phyloP scores from a whole-genome alignment of 2,888 invertebrate genomes.

The Barypeithes pellucidus region DNA sequence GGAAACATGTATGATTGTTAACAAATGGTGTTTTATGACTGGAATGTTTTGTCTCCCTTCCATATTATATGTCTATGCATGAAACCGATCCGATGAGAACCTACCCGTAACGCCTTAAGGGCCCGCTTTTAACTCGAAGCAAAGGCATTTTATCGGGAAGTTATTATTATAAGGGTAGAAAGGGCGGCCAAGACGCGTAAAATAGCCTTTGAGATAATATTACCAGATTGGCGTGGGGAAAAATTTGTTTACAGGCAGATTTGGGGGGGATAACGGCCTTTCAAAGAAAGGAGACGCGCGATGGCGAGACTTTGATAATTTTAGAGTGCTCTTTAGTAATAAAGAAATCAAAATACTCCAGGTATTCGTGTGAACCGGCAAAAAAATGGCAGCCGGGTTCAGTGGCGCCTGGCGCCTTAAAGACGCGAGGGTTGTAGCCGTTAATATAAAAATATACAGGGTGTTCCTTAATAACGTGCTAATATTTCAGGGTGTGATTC shows the following conservation, averaged over 20 bases:
- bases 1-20: too few species aligned
- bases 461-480: too few species aligned
- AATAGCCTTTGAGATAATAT: constrained; percentile 43
- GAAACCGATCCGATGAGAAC: constrained; percentile 14
- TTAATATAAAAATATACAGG: too few species aligned
- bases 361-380: too few species aligned
- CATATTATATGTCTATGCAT: background rate
- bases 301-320: constrained; percentile 16
- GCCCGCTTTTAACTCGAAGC: constrained; percentile 22
- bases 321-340: background rate
- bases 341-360: background rate
- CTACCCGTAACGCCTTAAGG: constrained; percentile 11
- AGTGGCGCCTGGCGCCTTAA: too few species aligned
- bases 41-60: too few species aligned
- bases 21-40: too few species aligned
- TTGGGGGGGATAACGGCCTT: constrained; percentile 19
- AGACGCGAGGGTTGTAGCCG: too few species aligned
- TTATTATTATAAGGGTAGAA: constrained; percentile 37
- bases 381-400: too few species aligned
- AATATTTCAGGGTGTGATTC: too few species aligned
- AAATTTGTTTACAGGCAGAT: constrained; percentile 40
- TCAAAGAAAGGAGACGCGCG: background rate
- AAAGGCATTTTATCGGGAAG: constrained; percentile 34
- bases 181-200: constrained; percentile 22
- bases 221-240: constrained; percentile 35